Evolutionary conservation across 2,113 vertebrate species (phyloP).

Genomic region (Larimichthys polyactis): DNA sequence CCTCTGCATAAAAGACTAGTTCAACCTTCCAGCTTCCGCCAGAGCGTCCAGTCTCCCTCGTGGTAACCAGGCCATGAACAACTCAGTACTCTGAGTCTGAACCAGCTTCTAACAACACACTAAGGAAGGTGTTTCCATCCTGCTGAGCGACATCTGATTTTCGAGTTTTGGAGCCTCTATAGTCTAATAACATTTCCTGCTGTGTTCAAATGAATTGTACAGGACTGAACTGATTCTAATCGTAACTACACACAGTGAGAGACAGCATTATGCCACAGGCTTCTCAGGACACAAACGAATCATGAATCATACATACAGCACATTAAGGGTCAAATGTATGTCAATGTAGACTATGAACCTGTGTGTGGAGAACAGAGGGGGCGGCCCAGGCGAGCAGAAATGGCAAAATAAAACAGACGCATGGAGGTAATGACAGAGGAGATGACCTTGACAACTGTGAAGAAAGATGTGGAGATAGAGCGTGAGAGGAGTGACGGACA

Average conservation of each 20-base stretch:
- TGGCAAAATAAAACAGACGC: conserved; percentile 9
- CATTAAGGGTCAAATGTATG: conserved; percentile 53
- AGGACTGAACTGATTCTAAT: conserved; percentile 3
- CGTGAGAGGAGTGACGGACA: neutral
- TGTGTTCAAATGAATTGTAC: neutral
- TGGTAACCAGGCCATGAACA: too few relatives aligned
- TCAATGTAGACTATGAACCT: neutral
- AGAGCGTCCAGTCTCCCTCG: too few relatives aligned
- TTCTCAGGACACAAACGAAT: conserved; percentile 21
- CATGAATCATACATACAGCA: conserved; percentile 58
- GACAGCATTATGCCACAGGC: neutral
- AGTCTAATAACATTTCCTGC: neutral
- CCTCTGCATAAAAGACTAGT: too few relatives aligned
- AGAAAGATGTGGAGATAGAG: conserved; percentile 31
- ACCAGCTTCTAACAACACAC: neutral
- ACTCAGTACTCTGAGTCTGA: neutral
- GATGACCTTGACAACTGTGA: conserved; percentile 35
- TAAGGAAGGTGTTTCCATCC: neutral
- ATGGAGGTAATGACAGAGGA: conserved; percentile 19
- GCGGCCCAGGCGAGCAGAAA: neutral
- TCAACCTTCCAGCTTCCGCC: too few relatives aligned
- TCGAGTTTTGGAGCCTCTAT: neutral
- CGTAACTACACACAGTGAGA: neutral
- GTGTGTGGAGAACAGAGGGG: neutral
- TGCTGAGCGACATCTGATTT: neutral